Evolutionary conservation across 1,140 invertebrate genomes (phyloP).

Genomic region (Drosophila pectinifera): DNA sequence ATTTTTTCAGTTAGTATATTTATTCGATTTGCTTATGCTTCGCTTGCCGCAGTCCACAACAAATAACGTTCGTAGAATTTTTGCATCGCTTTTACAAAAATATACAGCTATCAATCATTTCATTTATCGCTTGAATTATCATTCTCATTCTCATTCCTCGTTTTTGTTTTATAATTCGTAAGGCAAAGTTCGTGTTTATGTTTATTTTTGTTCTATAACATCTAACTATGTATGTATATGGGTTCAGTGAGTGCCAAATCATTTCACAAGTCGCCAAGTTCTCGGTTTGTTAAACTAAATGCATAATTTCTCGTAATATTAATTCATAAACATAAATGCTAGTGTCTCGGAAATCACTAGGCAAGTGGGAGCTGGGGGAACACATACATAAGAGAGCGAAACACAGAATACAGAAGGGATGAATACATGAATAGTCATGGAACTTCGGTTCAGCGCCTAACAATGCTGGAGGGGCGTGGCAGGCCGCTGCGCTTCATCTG

Average conservation of each 20-base stretch:
- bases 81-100: conserved; percentile 53
- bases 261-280: conserved; percentile 37
- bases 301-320: conserved; percentile 37
- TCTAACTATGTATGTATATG: conserved; percentile 20
- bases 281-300: conserved; percentile 43
- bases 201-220: conserved; percentile 29
- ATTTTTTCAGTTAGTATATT: conserved; percentile 32
- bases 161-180: conserved; percentile 39
- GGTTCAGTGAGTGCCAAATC: conserved; percentile 8
- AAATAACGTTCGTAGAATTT: conserved; percentile 57
- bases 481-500: conserved; percentile 80
- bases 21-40: conserved; percentile 56
- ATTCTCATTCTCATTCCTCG: conserved; percentile 22
- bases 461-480: conserved; percentile 72
- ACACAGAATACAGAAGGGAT: conserved; percentile 17
- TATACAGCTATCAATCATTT: conserved; percentile 51
- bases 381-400: conserved; percentile 25
- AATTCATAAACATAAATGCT: conserved; percentile 48
- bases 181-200: conserved; percentile 53
- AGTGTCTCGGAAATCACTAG: conserved; percentile 31
- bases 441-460: conserved; percentile 56
- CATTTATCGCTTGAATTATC: conserved; percentile 24
- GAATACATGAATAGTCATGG: conserved; percentile 9
- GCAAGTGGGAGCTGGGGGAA: conserved; percentile 9
- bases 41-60: conserved; percentile 32